A percentile compares a stretch with the other conserved stretches of the same genome.
These are phyloP conservation scores for Ammodytes marinus DNA, from an alignment of 2,113 vertebrate genomes.

Conservation along the genomic window DNA sequence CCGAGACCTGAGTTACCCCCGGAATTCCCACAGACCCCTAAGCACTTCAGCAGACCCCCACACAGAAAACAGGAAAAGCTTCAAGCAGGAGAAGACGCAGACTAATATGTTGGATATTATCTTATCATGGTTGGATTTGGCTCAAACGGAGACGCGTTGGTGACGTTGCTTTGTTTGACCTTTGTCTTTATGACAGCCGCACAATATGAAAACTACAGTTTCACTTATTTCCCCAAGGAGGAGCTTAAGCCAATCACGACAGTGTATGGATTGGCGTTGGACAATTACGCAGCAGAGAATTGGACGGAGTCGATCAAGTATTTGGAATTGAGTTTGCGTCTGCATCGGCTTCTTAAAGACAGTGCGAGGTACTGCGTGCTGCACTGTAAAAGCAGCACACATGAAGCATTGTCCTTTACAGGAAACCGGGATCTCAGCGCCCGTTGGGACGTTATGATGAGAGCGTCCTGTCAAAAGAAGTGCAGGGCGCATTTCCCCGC, in stretches of 20 bases:
- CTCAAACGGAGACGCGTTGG: neutral
- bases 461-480: constrained; percentile 86
- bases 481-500: constrained; percentile 87
- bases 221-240: constrained; percentile 83
- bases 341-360: constrained; percentile 87
- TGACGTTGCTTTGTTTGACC: constrained; percentile 13
- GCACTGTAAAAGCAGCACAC: constrained; percentile 74
- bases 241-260: constrained; percentile 86
- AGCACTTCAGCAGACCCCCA: constrained; percentile 65
- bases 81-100: neutral
- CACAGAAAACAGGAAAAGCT: neutral
- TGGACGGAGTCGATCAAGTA: constrained; percentile 86
- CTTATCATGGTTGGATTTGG: constrained; percentile 54
- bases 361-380: constrained; percentile 86
- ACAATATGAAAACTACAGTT: constrained; percentile 90
- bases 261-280: constrained; percentile 85
- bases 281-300: constrained; percentile 83
- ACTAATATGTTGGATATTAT: constrained; percentile 15
- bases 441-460: constrained; percentile 81
- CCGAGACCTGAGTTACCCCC: constrained; percentile 30
- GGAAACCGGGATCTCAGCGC: constrained; percentile 76
- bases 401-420: neutral
- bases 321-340: constrained; percentile 88
- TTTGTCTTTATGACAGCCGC: constrained; percentile 37
- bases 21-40: constrained; percentile 65